Base-by-base conservation (phyloP, 2,113 vertebrate genomes). In the Peromyscus leucopus region DNA sequence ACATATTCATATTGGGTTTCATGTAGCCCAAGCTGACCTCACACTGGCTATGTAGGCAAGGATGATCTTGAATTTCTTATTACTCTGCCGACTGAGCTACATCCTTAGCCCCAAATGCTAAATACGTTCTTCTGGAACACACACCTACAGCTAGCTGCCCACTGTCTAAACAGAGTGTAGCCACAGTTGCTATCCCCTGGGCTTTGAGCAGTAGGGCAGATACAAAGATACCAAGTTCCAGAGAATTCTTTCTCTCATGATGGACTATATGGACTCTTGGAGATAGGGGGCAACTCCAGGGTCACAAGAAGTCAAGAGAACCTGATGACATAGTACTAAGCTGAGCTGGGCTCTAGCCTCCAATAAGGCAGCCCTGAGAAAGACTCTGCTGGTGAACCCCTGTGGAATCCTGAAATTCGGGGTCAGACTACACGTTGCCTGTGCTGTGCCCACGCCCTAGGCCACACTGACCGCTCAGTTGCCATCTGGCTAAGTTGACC, bases 351-450 rank as follows among this genome's bases (percentile, higher is more conserved):
- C 8, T 87, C 61, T 36, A 17, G 36, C 22, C n/a, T 48, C 42
- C 26, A 67, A 1, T 0, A 1, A 0, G 17, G 15, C 46, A 26
- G 59, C 69, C 63, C 65, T 5, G 1, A 71, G 75, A 12, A 87
- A 51, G n/a, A 9, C 33, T 39, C 79, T 10, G 2, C 21, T 74
- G 69, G 4, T 11, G 39, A 57, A 7, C 13, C 16, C 3, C 28
- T 5, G 16, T 15, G 36, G 15, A 42, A 82, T 8, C 57, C 28
- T 1, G 2, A 39, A 31, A 10, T 2, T 48, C 36, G 39, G 74
- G 42, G 67, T 78, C 36, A 51, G 6, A 55, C n/a, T 28, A 1
- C 15, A 0, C 0, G 11, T 24, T 17, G 22, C 26, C 48, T 76
- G 39, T 71, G 59, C 12, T 5, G 12, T 95, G 89, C 12, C 46